Base-by-base conservation (phyloP, 2,797 vertebrate genomes). In the Botia kubotai region DNA sequence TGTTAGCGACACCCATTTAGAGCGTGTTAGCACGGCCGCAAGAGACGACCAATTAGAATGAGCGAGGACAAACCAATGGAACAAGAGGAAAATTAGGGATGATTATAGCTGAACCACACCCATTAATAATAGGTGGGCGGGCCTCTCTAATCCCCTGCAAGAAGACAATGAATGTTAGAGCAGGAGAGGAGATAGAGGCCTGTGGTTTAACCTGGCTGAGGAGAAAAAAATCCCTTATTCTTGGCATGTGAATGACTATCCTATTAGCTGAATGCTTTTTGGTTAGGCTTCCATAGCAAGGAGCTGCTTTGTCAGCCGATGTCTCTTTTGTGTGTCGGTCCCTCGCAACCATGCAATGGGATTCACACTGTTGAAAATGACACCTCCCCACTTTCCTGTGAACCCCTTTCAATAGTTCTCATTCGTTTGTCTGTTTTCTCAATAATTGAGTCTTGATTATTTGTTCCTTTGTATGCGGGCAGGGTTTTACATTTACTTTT, bases 371-470 rank as follows among this genome's bases (percentile, higher is more conserved):
- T 72, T 82, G 73, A 52, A 74, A 85, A 85, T 82, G 14, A 82
- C 72, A 79, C 65, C 66, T 76, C 43, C 16, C 67, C 52, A 55
- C 48, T 70, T 77, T 79, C 43, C 72, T 39, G 19, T 62, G 68
- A 2, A 19, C 4, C 66, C 71, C 72, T 89, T 92, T 92, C 86
- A 91, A 88, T 85, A 88, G 89, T 86, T 83, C 86, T 85, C 71
- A 81, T 88, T 90, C 85, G 58, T 60, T 71, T 55, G 87, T 50
- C 89, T 85, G 87, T 80, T 89, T 92, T 90, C 90, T 84, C 86
- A 89, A 91, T 90, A 89, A 93, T 91, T 91, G 87, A 73, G 86
- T 85, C 81, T 86, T 75, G 83, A 81, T 87, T 86, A 86, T 90
- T 89, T 89, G 86, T 88, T 86, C 19, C 1, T 81, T 26, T 65